Percentiles rank a stretch among this genome's conserved stretches.
Conservation (phyloP, 2,888 invertebrate genomes). For the Plemyria rubiginata region DNA sequence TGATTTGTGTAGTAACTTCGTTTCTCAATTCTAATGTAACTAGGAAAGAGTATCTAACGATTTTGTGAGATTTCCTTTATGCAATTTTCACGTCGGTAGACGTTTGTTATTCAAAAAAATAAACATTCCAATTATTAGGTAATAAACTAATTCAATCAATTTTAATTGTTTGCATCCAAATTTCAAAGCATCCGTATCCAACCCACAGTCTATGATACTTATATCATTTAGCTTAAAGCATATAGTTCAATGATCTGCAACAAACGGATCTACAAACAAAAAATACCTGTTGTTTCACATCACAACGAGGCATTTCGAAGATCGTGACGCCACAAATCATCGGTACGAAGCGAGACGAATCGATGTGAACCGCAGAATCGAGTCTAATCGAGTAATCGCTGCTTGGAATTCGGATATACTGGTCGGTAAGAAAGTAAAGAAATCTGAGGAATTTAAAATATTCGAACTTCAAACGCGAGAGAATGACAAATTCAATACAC, state of each 20-base stretch:
- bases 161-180: too few species aligned
- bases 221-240: constrained; percentile 18
- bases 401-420: constrained; percentile 53
- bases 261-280: constrained; percentile 40
- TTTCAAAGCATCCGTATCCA: too few species aligned
- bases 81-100: too few species aligned
- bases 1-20: constrained; percentile 16
- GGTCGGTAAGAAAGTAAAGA: constrained; percentile 47
- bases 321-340: constrained; percentile 71
- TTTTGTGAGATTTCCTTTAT: too few species aligned
- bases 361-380: constrained; percentile 65
- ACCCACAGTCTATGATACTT: not conserved
- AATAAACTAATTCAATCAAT: not conserved
- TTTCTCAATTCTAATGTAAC: constrained; percentile 17
- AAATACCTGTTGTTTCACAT: constrained; percentile 51
- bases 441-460: constrained; percentile 66
- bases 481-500: constrained; percentile 35
- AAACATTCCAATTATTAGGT: too few species aligned
- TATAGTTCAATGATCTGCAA: constrained; percentile 37
- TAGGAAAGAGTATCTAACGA: not conserved
- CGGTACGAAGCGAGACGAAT: constrained; percentile 69
- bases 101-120: too few species aligned
- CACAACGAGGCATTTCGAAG: constrained; percentile 55
- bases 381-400: constrained; percentile 53
- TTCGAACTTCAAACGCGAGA: constrained; percentile 53